Evolutionary conservation across 2,797 vertebrate genomes (phyloP).

Genomic region (Sphaeramia orbicularis): DNA sequence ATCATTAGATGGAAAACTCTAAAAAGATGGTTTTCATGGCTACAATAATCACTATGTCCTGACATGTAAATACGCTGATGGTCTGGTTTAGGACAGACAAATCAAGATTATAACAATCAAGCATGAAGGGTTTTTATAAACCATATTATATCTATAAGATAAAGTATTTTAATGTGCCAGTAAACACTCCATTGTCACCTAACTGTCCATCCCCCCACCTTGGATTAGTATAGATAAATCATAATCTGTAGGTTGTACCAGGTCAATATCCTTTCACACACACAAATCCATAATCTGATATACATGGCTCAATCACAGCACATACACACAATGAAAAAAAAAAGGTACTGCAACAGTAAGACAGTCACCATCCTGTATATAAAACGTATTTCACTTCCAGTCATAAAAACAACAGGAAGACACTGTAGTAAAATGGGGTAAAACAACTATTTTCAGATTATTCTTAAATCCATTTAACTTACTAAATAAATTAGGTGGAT

Average conservation of each 20-base stretch:
- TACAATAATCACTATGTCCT: not conserved
- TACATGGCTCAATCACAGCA: constrained; percentile 44
- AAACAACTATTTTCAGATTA: too few relatives aligned
- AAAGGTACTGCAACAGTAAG: constrained; percentile 3
- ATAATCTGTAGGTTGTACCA: constrained; percentile 71
- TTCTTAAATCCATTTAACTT: too few relatives aligned
- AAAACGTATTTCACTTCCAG: not conserved
- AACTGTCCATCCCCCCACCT: constrained; percentile 52
- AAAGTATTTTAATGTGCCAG: not conserved
- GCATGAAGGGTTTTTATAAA: not conserved
- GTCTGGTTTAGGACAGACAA: not conserved
- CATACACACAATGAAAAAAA: not conserved
- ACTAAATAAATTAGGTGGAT: too few relatives aligned
- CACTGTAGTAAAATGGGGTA: not conserved
- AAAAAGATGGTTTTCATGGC: not conserved
- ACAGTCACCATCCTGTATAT: not conserved
- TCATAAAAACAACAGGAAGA: constrained; percentile 9
- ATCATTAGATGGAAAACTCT: not conserved
- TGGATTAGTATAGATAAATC: constrained; percentile 76
- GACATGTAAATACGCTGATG: not conserved
- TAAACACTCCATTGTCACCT: not conserved
- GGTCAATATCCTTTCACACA: constrained; percentile 66
- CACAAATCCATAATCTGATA: constrained; percentile 43
- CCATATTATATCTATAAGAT: not conserved
- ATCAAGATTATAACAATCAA: not conserved